These are phyloP conservation scores for Stegophylla sp. DNA, from an alignment of 2,888 invertebrate genomes.

Conservation along the genomic window DNA sequence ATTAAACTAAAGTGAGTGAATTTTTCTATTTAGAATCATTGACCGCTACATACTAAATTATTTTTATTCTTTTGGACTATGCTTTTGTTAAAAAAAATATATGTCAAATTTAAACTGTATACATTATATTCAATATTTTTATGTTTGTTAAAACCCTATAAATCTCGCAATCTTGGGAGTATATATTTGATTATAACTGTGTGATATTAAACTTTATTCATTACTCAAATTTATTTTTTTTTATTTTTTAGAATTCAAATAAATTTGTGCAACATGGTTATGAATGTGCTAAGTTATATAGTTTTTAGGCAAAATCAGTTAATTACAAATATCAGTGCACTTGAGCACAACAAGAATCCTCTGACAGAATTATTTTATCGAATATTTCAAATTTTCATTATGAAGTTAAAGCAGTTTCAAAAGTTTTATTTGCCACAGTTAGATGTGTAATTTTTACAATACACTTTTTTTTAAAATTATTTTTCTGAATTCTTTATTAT, in stretches of 20 bases:
- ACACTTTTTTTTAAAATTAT: background rate
- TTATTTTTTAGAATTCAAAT: constrained; percentile 44
- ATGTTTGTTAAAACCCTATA: too few species aligned
- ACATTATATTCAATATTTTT: too few species aligned
- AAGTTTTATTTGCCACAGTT: constrained; percentile 38
- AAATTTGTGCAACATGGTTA: constrained; percentile 49
- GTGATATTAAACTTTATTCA: too few species aligned
- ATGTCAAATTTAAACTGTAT: too few species aligned
- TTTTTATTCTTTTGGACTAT: too few species aligned
- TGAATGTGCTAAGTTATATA: constrained; percentile 45
- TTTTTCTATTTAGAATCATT: too few species aligned
- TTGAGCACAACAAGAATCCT: constrained; percentile 6
- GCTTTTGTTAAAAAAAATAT: too few species aligned
- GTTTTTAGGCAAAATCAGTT: constrained; percentile 29
- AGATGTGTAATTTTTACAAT: constrained; percentile 31
- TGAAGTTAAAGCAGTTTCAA: constrained; percentile 47
- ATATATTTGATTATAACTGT: background rate
- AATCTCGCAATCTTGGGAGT: too few species aligned
- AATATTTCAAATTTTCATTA: constrained; percentile 38
- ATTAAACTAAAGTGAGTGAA: too few species aligned
- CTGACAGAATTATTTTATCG: constrained; percentile 41
- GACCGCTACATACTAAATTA: too few species aligned
- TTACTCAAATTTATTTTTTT: background rate
- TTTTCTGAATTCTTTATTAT: background rate
- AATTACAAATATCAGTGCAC: constrained; percentile 29